Evolutionary conservation across 2,113 vertebrate species (phyloP).

Genomic region (Phocoena phocoena): DNA sequence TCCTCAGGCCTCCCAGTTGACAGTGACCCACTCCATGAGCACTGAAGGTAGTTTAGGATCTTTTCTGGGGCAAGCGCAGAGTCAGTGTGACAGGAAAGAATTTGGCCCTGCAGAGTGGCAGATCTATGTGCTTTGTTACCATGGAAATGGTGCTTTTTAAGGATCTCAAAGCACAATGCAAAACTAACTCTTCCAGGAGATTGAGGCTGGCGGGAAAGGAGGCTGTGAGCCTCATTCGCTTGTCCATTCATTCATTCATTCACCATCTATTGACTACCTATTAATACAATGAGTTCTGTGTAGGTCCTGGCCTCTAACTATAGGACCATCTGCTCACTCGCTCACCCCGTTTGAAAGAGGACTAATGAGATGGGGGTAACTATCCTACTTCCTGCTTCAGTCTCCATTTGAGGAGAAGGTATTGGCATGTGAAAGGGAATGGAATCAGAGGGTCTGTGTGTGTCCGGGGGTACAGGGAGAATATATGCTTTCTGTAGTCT

Average conservation of each 20-base stretch:
- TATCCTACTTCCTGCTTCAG: neutral
- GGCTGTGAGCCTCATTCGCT: neutral
- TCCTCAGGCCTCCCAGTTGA: neutral
- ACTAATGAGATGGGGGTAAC: neutral
- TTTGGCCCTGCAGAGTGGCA: constrained; percentile 22
- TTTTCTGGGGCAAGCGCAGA: constrained; percentile 46
- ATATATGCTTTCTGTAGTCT: neutral
- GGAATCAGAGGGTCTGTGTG: neutral
- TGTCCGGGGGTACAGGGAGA: neutral
- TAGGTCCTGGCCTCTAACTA: neutral
- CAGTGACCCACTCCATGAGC: neutral
- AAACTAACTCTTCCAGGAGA: constrained; percentile 54
- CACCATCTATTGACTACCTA: constrained; percentile 15
- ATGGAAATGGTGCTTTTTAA: constrained; percentile 57
- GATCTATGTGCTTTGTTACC: constrained; percentile 38
- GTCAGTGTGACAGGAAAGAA: constrained; percentile 39
- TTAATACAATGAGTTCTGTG: neutral
- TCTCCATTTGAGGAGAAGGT: neutral
- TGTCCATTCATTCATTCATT: constrained; percentile 9
- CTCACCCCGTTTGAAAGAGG: neutral
- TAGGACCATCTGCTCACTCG: neutral
- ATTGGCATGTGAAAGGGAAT: neutral
- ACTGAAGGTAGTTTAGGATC: neutral
- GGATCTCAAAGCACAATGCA: constrained; percentile 49
- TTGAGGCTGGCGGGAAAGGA: constrained; percentile 28